Percentiles rank a stretch among this genome's conserved stretches.
Evolutionary conservation across 2,113 vertebrate genomes (phyloP).

Genomic region (Aramus guarauna): DNA sequence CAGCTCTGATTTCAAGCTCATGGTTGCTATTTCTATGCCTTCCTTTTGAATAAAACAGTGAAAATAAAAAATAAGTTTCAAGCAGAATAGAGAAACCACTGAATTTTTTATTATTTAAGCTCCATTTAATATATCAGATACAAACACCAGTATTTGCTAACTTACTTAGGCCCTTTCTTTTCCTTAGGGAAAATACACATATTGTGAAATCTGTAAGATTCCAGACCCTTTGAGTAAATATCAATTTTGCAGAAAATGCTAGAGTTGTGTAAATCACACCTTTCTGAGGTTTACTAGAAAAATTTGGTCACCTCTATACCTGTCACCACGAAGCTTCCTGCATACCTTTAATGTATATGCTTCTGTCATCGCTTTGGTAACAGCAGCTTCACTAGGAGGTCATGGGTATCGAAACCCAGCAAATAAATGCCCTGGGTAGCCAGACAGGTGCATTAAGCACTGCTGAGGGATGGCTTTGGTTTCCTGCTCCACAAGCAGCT

Average conservation of each 20-base stretch:
- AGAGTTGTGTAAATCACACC: conserved; percentile 19
- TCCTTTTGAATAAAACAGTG: conserved; percentile 59
- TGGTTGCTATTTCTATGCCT: conserved; percentile 59
- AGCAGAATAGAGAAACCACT: conserved; percentile 59
- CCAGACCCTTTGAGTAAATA: conserved; percentile 54
- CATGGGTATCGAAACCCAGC: background rate
- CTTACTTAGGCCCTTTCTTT: conserved; percentile 28
- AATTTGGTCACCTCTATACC: background rate
- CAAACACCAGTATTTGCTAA: conserved; percentile 31
- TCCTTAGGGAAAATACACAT: background rate
- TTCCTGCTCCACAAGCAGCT: background rate
- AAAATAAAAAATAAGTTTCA: conserved; percentile 45
- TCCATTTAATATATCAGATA: conserved; percentile 33
- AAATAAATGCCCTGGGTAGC: background rate
- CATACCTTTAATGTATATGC: background rate
- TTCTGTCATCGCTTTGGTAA: background rate
- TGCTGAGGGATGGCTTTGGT: background rate
- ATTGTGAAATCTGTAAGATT: conserved; percentile 29
- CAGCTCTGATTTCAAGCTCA: conserved; percentile 53
- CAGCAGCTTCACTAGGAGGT: background rate
- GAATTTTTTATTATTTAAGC: conserved; percentile 53
- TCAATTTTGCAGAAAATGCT: conserved; percentile 39
- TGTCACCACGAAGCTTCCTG: background rate
- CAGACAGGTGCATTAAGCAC: background rate
- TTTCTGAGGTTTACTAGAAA: conserved; percentile 27